Base-by-base conservation (phyloP, 2,888 invertebrate genomes). In the Drosophila lacicola region DNA sequence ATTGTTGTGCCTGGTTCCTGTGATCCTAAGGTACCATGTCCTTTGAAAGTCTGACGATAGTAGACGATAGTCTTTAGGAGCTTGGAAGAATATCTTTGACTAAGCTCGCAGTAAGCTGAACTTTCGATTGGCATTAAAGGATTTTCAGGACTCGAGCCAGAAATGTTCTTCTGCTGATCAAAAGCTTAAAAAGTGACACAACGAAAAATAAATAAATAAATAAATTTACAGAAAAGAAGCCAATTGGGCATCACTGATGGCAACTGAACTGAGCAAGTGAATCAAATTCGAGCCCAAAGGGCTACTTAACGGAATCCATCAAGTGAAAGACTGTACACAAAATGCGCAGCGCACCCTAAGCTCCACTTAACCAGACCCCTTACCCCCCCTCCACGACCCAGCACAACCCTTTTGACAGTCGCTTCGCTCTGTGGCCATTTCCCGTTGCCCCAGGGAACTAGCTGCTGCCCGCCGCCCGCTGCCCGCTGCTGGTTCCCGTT, bases 281-380 rank as follows among this genome's bases (percentile, higher is more conserved):
- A 64, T 64, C 47, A 44, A 39, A 44, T 57, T 36, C n/a, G 34
- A 54, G 29, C 71, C 51, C 56, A 55, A 65, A 61, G 68, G 63
- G 14, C 63, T 64, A 64, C 47, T 74, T 75, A 69, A 54, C 54
- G 56, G 25, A 42, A 67, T 58, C 51, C 71, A 71, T 83, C 78
- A 78, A 62, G 41, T 53, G 42, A 41, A 55, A n/a, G 37, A 33
- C 13, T 61, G 44, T 41, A 11, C 53, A 60, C 50, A 37, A 78
- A 78, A 45, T 77, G 78, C 74, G 78, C 70, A 74, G 65, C 44
- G 55, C 61, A 62, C 55, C 47, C 70, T 25, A 58, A 50, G 50
- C 33, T 37, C 29, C 42, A 37, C 64, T 46, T 56, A 55, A 29
- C 37, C 56, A 1, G n/a, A 4, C 17, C 56, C 29, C 56, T 2